A percentile compares a stretch with the other conserved stretches of the same genome.
These are phyloP conservation scores for Eurois occulta DNA, from an alignment of 2,888 invertebrate genomes.

Conservation along the genomic window DNA sequence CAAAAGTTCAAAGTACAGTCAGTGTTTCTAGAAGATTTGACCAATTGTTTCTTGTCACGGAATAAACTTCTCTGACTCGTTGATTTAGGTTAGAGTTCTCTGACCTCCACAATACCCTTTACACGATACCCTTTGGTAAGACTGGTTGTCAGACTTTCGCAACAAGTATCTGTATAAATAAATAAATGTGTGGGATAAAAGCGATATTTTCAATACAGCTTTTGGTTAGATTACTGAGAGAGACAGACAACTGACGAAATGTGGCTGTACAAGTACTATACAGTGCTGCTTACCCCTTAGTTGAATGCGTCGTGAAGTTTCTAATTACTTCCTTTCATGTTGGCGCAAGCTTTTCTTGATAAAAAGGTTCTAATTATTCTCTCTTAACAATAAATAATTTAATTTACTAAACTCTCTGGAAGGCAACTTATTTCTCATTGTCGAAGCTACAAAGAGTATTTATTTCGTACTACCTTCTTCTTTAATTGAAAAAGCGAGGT, in stretches of 20 bases:
- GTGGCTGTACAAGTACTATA: not conserved
- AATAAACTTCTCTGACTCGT: not conserved
- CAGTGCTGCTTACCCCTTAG: not conserved
- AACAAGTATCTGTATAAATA: too few relatives aligned
- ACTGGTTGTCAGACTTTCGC: too few relatives aligned
- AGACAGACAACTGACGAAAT: not conserved
- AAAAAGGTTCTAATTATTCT: not conserved
- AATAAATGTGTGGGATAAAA: too few relatives aligned
- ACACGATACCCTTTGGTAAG: too few relatives aligned
- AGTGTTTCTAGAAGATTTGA: not conserved
- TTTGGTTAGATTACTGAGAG: not conserved
- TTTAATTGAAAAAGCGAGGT: slow-evolving; percentile 18
- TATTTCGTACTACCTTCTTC: slow-evolving; percentile 8
- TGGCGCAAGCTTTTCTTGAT: not conserved
- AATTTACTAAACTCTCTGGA: not conserved
- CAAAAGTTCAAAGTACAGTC: not conserved
- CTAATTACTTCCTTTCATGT: not conserved
- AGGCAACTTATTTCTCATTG: slow-evolving; percentile 9
- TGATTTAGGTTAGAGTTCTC: not conserved
- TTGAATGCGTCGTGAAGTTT: not conserved
- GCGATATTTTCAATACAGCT: not conserved
- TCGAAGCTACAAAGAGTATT: not conserved
- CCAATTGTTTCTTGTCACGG: not conserved
- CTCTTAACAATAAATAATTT: not conserved
- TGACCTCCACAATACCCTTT: too few relatives aligned